Base-by-base conservation (phyloP, 2,888 invertebrate species). In the Drosophila affinis region DNA sequence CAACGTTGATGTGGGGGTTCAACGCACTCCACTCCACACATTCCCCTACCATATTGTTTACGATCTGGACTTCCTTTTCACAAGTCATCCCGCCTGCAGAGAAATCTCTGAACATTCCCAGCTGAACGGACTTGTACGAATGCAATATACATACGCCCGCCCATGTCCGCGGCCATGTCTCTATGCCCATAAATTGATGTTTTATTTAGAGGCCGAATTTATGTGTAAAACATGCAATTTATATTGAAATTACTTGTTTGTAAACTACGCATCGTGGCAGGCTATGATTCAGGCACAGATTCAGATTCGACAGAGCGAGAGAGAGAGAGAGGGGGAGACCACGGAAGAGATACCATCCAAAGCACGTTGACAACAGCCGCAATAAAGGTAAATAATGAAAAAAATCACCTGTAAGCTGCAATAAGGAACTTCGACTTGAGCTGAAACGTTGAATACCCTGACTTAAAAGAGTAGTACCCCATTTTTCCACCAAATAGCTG, bases 191-290 rank as follows among this genome's bases (percentile, higher is more conserved):
- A 56, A 55, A 14, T 49, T 49, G 17, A 65, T 54, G 56, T 39
- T n/a, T n/a, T 12, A 24, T 32, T 62, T 46, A 17, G 12, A 6
- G 68, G 34, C 17, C 32, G 81, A 78, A 81, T 80, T 80, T 76
- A 78, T 71, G 51, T 85, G 85, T 81, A 73, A 81, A 83, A 81
- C 81, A 81, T 83, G 87, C 81, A 80, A 79, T 75, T 87, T 75
- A 75, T 81, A 81, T 82, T 81, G 79, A 59, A 81, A 85, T 79
- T 81, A 73, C 75, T 79, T 85, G 83, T 78, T 77, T 75, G 78
- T 63, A 59, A 71, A 65, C 62, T 44, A 74, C 59, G 51, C 54
- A 59, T 56, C 52, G 52, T 67, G 67, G 60, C 21, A 17, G 54
- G 5, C 34, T 60, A 52, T 69, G 70, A 67, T 51, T 67, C 67